Base-by-base conservation (phyloP, 2,888 invertebrate genomes). In the Eristalinus aeneus region DNA sequence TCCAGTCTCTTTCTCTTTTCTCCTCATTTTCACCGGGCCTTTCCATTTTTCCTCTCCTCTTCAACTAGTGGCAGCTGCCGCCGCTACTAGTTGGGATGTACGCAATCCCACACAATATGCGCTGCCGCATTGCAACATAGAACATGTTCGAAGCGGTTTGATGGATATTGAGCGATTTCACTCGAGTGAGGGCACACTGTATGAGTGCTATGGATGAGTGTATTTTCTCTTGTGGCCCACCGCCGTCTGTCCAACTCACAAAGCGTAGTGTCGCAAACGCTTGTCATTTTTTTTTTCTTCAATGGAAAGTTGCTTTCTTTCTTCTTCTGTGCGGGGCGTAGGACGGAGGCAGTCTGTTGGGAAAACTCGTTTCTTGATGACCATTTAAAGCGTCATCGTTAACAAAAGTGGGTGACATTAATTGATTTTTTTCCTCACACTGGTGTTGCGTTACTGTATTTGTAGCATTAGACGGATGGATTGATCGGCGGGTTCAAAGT, bases 371-470 rank as follows among this genome's bases (percentile, higher is more conserved):
- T 36, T 11, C 16, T 58, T 56, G 63, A 39, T 68, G 63, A 39
- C 56, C 54, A 68, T 68, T 56, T 68, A 39, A 63, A 68, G 54
- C 56, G 61, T 61, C 73, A 74, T 63, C 73, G 68, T 63, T 53
- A 58, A 77, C 61, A 39, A 63, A 73, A 82, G 61, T 77, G 72
- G 72, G 72, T 83, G 82, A 83, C 77, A 73, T 67, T 78, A 64
- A 78, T 77, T 56, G 76, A 27, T 60, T 20, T 31, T 72, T 67
- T 56, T 58, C 60, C 31, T 10, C 3, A n/a, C 27, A 27, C 16
- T 16, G 16, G 6, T 0, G 46, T n/a, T 39, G 39, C 39, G 36
- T 3, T 36, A 1, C 36, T 36, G 3, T 36, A 12, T 77, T 77
- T 64, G 56, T 76, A 69, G 54, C 64, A 67, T 68, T 54, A n/a